These are phyloP conservation scores for Tortricodes alternella DNA, from an alignment of 2,888 invertebrate species.

Conservation along the genomic window DNA sequence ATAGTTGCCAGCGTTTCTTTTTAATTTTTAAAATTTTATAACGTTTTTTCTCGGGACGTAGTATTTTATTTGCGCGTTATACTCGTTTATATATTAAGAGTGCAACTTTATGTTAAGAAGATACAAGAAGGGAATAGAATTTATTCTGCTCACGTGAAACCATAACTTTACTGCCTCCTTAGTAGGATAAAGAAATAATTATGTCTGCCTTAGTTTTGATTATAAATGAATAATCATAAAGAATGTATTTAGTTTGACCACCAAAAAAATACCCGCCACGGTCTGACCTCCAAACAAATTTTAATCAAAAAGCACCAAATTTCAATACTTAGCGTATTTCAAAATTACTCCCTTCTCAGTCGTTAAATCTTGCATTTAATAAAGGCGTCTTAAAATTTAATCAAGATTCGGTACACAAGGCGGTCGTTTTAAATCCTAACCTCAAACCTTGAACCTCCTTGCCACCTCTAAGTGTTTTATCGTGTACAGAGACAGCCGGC, in stretches of 20 bases:
- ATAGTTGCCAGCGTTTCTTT: not conserved
- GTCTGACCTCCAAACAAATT: not conserved
- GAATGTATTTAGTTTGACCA: too few relatives aligned
- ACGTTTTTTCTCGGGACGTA: not conserved
- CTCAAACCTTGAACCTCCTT: constrained; percentile 21
- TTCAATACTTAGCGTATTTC: constrained; percentile 34
- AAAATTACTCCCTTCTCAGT: not conserved
- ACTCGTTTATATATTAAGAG: too few relatives aligned
- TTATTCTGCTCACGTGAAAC: too few relatives aligned
- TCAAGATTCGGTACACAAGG: constrained; percentile 9
- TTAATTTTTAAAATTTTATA: too few relatives aligned
- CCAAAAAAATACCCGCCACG: too few relatives aligned
- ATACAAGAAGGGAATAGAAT: too few relatives aligned
- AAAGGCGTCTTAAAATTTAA: constrained; percentile 6
- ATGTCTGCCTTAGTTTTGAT: too few relatives aligned
- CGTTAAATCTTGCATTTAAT: constrained; percentile 7
- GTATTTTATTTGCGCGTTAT: too few relatives aligned
- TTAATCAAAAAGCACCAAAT: not conserved
- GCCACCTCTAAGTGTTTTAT: constrained; percentile 22
- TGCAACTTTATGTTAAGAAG: too few relatives aligned
- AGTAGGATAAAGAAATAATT: too few relatives aligned
- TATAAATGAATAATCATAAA: too few relatives aligned
- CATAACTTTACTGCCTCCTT: too few relatives aligned
- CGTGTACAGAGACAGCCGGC: constrained; percentile 10
- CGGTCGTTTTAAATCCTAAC: constrained; percentile 4